A percentile compares a stretch with the other conserved stretches of the same genome.
These are phyloP conservation scores for Crotophaga sulcirostris DNA, from an alignment of 2,113 vertebrate genomes.

Conservation along the genomic window DNA sequence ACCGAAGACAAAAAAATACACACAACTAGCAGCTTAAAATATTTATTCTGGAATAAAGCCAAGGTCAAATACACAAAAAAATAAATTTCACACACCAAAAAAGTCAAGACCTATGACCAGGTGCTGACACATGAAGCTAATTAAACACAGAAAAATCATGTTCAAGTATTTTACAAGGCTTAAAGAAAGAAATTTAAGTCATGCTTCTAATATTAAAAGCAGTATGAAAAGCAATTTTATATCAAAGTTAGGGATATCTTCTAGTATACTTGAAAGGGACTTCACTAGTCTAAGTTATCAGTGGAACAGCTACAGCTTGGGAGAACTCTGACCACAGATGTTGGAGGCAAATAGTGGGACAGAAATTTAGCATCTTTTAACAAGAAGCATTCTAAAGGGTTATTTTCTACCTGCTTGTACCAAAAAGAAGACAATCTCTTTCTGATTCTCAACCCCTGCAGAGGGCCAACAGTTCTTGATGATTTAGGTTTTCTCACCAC, in stretches of 20 bases:
- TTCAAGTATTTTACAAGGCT: not conserved
- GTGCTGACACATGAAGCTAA: conserved; percentile 31
- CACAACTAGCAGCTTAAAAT: conserved; percentile 47
- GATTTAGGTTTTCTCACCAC: not conserved
- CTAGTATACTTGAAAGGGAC: not conserved
- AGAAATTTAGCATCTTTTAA: not conserved
- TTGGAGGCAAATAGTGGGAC: not conserved
- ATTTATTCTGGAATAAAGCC: conserved; percentile 55
- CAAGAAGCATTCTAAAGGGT: not conserved
- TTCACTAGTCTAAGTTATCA: not conserved
- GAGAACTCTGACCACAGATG: not conserved
- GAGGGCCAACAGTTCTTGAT: not conserved
- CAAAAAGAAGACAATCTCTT: not conserved
- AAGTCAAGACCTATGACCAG: conserved; percentile 1
- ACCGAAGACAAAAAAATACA: not conserved
- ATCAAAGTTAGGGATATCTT: not conserved
- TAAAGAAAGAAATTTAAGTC: not conserved
- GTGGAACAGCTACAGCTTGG: not conserved
- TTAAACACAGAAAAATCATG: conserved; percentile 7
- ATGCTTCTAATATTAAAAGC: not conserved
- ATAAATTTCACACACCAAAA: not conserved
- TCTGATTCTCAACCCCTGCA: not conserved
- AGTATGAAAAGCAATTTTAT: not conserved
- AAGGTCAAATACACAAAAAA: conserved; percentile 31
- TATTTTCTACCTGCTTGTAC: not conserved